phyloP scores from a whole-genome alignment of 2,797 vertebrate species.

The Mormyrops attenuatus region DNA sequence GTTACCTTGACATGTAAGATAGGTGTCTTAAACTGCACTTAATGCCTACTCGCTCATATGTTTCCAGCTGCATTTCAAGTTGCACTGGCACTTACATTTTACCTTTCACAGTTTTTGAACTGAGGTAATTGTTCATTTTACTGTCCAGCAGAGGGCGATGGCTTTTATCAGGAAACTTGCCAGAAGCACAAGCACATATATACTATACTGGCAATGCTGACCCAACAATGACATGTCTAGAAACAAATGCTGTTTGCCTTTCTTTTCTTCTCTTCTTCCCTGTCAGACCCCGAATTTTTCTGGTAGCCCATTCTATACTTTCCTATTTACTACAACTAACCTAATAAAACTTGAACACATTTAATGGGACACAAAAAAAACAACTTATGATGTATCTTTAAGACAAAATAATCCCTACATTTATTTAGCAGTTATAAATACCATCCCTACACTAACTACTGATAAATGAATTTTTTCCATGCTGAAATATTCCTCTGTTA shows the following conservation, averaged over 20 bases:
- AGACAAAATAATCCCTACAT: neutral
- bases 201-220: slow-evolving; percentile 24
- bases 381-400: neutral
- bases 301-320: neutral
- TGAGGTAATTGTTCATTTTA: neutral
- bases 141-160: slow-evolving; percentile 54
- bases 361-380: slow-evolving; percentile 4
- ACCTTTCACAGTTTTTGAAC: neutral
- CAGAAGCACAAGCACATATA: slow-evolving; percentile 45
- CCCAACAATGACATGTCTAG: slow-evolving; percentile 14
- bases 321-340: neutral
- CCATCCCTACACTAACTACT: neutral
- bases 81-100: neutral
- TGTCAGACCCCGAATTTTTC: neutral
- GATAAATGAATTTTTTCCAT: neutral
- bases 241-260: neutral
- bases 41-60: neutral
- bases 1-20: neutral
- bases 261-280: slow-evolving; percentile 19
- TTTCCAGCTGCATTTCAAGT: neutral
- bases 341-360: neutral
- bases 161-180: slow-evolving; percentile 54
- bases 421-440: neutral
- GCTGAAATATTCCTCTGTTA: neutral
- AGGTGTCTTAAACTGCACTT: neutral